Evolutionary conservation across 2,797 vertebrate genomes (phyloP), one percentile per base, ranked within the genome.

Genomic region (Serranus cabrilla): DNA sequence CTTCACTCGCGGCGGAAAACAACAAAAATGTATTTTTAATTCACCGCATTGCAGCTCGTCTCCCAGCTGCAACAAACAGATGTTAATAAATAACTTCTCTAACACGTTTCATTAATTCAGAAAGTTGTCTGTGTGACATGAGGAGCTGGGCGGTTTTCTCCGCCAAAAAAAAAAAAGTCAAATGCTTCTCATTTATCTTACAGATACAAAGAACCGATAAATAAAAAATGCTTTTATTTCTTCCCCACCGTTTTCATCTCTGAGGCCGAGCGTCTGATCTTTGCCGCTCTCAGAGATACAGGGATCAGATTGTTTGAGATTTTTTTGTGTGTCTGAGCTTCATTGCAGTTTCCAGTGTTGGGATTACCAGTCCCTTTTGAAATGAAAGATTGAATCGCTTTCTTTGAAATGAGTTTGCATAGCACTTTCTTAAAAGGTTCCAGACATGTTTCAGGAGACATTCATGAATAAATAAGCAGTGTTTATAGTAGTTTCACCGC

Each of bases 21-120:
- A 68, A 76, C 47, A 61, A 66, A 80, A 87, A 83, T 68, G 17
- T 47, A 40, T 89, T 89, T 91, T 87, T 83, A 70, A 87, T 88
- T 76, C 25, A 4, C 68, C 37, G 81, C 78, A 78, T 40, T 80
- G 70, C 78, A 11, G 56, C 66, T 46, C 37, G 16, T 76, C 49
- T 67, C 45, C 43, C 23, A 27, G 40, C 65, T 51, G 71, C 55
- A 72, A 57, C 45, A 70, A 76, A 75, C 72, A 64, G 43, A 82
- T 74, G 69, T 76, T 72, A 72, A 71, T 55, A 56, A 82, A 76
- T 17, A 81, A 75, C 65, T 4, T 72, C 59, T 69, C 20, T 2
- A 20, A 50, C n/a, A 1, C 16, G 34, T 69, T 76, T 73, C 60
- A 82, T 81, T 84, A 74, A 83, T 76, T 80, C 69, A 43, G 21